Evolutionary conservation across 2,888 invertebrate species (phyloP).

Genomic region (Scrobipalpa costella): DNA sequence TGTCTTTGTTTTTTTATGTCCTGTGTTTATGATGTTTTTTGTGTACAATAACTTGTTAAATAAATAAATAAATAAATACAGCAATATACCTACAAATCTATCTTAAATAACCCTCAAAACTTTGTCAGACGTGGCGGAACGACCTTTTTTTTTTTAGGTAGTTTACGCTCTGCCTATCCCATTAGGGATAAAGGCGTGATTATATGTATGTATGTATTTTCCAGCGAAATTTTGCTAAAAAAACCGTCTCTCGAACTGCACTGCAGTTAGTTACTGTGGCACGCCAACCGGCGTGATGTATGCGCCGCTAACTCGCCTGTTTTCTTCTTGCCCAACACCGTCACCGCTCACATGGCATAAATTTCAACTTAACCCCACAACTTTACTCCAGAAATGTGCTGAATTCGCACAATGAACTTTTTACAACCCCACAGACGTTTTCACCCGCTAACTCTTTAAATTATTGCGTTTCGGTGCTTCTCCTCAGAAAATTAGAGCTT

Average conservation of each 20-base stretch:
- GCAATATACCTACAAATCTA: too few species aligned
- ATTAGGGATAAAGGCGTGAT: too few species aligned
- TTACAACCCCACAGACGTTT: constrained; percentile 62
- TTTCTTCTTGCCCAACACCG: constrained; percentile 66
- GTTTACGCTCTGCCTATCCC: too few species aligned
- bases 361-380: constrained; percentile 71
- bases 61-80: too few species aligned
- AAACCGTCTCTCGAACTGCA: background rate
- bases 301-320: constrained; percentile 64
- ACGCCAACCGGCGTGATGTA: constrained; percentile 72
- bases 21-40: too few species aligned
- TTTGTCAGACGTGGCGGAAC: too few species aligned
- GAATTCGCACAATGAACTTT: constrained; percentile 68
- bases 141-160: too few species aligned
- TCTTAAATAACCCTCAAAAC: too few species aligned
- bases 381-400: constrained; percentile 65
- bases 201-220: too few species aligned
- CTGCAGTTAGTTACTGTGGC: constrained; percentile 47
- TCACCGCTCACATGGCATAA: constrained; percentile 67
- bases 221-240: background rate
- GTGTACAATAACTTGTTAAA: too few species aligned
- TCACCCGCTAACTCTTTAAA: constrained; percentile 62
- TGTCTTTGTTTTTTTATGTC: too few species aligned
- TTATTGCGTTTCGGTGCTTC: constrained; percentile 62
- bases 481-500: constrained; percentile 46